phyloP scores from a whole-genome alignment of 2,888 invertebrate species.

The Tenthredo mesomela region DNA sequence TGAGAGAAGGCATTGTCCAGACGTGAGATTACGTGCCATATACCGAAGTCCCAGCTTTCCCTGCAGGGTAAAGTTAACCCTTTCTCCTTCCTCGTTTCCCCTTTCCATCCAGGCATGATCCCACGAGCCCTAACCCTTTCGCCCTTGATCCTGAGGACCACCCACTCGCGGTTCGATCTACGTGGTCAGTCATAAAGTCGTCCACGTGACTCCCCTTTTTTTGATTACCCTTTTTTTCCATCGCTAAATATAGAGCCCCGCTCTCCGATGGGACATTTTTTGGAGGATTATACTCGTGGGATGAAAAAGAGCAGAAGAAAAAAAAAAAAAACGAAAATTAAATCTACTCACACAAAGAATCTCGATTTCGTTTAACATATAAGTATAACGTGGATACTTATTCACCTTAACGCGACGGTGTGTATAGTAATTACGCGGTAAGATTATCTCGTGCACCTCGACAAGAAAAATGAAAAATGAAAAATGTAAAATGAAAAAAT shows the following conservation, averaged over 20 bases:
- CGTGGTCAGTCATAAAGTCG: slow-evolving; percentile 49
- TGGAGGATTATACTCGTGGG: neutral
- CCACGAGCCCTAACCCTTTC: slow-evolving; percentile 32
- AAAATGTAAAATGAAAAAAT: neutral
- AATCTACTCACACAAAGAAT: too few relatives aligned
- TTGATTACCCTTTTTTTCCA: slow-evolving; percentile 3
- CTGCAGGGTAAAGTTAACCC: slow-evolving; percentile 37
- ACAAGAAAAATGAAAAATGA: neutral
- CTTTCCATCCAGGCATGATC: neutral
- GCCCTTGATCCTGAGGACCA: slow-evolving; percentile 46
- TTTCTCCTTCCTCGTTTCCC: neutral
- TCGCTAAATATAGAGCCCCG: neutral
- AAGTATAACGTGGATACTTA: neutral
- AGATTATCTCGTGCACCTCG: neutral
- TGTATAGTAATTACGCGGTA: neutral
- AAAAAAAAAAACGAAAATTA: neutral
- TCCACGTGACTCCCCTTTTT: slow-evolving; percentile 20
- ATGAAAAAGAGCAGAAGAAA: neutral
- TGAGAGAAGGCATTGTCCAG: slow-evolving; percentile 49
- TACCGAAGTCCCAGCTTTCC: slow-evolving; percentile 24
- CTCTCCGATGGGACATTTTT: neutral
- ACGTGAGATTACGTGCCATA: slow-evolving; percentile 53
- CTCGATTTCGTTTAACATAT: too few relatives aligned
- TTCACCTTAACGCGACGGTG: neutral
- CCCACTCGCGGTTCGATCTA: slow-evolving; percentile 43